A percentile compares a stretch with the other conserved stretches of the same genome.
Conservation (phyloP, 1,140 invertebrate species). For the Argopecten irradians region DNA sequence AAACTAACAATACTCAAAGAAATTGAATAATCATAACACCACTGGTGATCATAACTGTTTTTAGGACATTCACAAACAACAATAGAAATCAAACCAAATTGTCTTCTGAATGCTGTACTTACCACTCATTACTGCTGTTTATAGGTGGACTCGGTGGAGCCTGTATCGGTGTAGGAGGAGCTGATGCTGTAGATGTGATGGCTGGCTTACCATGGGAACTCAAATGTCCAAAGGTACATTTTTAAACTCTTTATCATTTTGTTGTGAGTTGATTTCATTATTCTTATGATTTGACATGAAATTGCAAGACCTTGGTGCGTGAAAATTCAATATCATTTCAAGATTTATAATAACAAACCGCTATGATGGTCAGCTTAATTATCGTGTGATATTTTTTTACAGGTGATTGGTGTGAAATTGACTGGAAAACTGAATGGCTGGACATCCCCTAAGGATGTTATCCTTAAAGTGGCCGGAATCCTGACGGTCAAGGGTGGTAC, state of each 20-base stretch:
- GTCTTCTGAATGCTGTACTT: neutral
- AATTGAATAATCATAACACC: no score
- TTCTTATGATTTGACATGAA: neutral
- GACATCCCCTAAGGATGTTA: constrained; percentile 97
- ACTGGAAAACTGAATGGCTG: constrained; percentile 95
- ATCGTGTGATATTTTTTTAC: constrained; percentile 32
- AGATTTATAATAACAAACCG: neutral
- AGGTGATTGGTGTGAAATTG: constrained; percentile 94
- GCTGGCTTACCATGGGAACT: constrained; percentile 98
- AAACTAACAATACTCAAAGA: no score
- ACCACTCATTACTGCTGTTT: neutral
- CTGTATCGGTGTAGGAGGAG: constrained; percentile 99
- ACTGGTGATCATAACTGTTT: no score
- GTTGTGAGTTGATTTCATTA: neutral
- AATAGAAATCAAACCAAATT: no score
- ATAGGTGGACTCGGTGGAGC: constrained; percentile 93
- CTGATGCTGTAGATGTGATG: constrained; percentile 99
- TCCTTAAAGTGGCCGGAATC: constrained; percentile 91
- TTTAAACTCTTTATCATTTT: neutral
- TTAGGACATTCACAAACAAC: no score
- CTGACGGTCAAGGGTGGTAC: constrained; percentile 93
- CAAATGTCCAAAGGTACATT: constrained; percentile 93
- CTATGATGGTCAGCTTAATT: neutral
- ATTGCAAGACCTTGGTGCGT: neutral
- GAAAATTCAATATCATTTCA: no score